Conservation (phyloP, 2,888 invertebrate species). For the Temnothorax rugatulus region DNA sequence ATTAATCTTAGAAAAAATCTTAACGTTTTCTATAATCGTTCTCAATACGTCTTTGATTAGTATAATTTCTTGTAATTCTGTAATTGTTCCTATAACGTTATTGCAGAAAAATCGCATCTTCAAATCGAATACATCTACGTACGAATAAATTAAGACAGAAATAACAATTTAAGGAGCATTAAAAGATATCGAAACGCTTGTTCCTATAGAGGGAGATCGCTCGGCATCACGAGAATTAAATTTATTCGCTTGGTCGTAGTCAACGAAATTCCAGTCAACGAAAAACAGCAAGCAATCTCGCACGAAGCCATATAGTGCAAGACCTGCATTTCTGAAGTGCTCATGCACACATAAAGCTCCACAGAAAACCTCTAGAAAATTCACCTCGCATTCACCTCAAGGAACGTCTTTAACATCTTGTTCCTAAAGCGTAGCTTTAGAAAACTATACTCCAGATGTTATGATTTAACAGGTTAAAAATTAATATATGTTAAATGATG, state of each 20-base stretch:
- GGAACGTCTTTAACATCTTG: constrained; percentile 13
- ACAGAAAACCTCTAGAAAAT: constrained; percentile 12
- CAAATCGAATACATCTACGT: neutral
- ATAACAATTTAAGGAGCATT: neutral
- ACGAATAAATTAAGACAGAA: neutral
- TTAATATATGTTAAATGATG: neutral
- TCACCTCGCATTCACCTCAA: constrained; percentile 3
- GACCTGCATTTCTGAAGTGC: constrained; percentile 21
- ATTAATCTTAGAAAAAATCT: constrained; percentile 2
- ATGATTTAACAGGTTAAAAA: neutral
- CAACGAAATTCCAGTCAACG: constrained; percentile 8
- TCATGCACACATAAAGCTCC: neutral
- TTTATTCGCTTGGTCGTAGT: constrained; percentile 32
- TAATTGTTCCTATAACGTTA: neutral
- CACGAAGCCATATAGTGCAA: neutral
- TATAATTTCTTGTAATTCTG: neutral
- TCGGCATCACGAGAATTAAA: constrained; percentile 13
- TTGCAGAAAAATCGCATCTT: neutral
- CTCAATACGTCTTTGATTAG: neutral
- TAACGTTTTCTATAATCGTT: neutral
- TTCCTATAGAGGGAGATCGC: neutral
- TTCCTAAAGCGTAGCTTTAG: neutral
- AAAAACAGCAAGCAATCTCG: constrained; percentile 41
- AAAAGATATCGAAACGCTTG: neutral
- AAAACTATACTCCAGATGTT: neutral